Evolutionary conservation across 2,113 vertebrate genomes (phyloP), one percentile per base, ranked within the genome.

Genomic region (Python bivittatus): DNA sequence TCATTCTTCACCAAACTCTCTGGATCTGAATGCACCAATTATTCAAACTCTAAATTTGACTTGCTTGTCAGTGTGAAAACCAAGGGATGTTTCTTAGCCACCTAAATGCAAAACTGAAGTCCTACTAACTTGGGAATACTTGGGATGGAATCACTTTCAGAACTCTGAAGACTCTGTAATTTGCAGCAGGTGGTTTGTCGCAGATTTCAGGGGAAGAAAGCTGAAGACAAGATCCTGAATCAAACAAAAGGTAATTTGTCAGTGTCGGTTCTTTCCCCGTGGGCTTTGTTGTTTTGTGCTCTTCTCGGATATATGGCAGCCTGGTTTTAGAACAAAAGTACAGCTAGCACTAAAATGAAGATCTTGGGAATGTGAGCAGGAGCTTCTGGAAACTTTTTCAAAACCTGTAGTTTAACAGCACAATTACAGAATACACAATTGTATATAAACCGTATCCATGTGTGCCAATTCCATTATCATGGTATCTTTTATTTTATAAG

Each of bases 221-320:
- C 60, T 0, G 6, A 48, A 54, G 42, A 85, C 8, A 85, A 53
- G 6, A 2, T 2, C 8, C 52, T 23, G 38, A 23, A 1, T 0
- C 44, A 42, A 0, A 0, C 0, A 23, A 44, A 10, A 0, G 3
- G 48, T 0, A 52, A 0, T 12, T n/a, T 88, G 52, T 79, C 83
- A 89, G 57, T 68, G 44, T 64, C 54, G 11, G 9, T 20, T n/a
- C 23, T 86, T 84, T 91, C 57, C 72, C 86, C 0, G 0, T 0
- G 27, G 61, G 0, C 44, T 61, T 54, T 56, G 29, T 25, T 0
- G 0, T 25, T 3, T 56, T 33, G 56, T 13, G 53, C 22, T 57
- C 1, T 4, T 22, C 27, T 23, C 29, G 1, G 6, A 20, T 52
- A 79, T 79, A 84, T 84, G 72, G 87, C 87, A 92, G 54, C 33